Evolutionary conservation across 2,113 vertebrate genomes (phyloP).

Genomic region (Colistium nudipinnis): DNA sequence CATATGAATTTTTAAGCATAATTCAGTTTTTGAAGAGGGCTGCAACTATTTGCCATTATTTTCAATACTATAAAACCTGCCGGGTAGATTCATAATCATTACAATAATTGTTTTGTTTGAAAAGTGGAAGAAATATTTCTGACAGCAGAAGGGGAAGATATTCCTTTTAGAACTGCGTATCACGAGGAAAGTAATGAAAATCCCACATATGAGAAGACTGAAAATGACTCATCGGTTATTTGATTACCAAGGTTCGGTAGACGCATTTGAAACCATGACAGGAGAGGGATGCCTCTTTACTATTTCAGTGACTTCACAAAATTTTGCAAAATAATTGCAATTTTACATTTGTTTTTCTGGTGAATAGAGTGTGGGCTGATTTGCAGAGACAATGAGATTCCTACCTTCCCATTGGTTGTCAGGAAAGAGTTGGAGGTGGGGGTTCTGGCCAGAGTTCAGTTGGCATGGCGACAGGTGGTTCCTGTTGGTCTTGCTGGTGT

Average conservation of each 20-base stretch:
- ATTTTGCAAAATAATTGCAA: no score
- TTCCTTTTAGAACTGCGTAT: no score
- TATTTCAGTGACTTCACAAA: no score
- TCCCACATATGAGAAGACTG: no score
- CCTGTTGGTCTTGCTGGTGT: slow-evolving; percentile 70
- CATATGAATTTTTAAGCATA: neutral
- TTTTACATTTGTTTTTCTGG: neutral
- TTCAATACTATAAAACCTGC: neutral
- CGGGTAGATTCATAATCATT: neutral
- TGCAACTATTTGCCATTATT: neutral
- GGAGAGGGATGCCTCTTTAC: no score
- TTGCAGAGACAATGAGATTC: neutral
- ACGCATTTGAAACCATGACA: no score
- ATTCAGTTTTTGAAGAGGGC: neutral
- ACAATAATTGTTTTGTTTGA: no score
- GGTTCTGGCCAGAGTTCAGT: slow-evolving; percentile 49
- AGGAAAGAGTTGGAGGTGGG: slow-evolving; percentile 72
- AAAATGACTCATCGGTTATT: no score
- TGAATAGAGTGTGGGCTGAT: neutral
- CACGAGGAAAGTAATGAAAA: no score
- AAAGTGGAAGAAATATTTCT: no score
- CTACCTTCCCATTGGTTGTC: slow-evolving; percentile 81
- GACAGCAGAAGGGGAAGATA: no score
- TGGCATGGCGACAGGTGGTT: slow-evolving; percentile 64
- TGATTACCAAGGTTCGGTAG: no score